Base-by-base conservation (phyloP, 2,113 vertebrate species). In the Cepphus grylle region DNA sequence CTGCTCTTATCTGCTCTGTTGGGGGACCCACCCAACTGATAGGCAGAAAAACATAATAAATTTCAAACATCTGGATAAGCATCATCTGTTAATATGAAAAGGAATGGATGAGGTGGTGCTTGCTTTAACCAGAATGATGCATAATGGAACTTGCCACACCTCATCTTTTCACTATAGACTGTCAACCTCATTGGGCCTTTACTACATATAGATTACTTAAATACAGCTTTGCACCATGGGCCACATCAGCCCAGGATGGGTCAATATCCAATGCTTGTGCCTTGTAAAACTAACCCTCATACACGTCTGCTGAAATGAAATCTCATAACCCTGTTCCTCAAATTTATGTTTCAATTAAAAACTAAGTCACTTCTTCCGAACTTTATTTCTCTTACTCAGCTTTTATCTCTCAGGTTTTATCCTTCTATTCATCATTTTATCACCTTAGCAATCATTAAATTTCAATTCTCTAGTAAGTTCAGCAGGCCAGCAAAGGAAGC, bases 281-380 rank as follows among this genome's bases (percentile, higher is more conserved):
- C 21, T 65, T 47, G 86, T 88, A 83, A 96, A 90, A 86, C 32
- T 66, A 61, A 72, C 3, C 5, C 8, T 23, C 38, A 22, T 80
- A 80, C 8, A 0, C 71, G 17, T 92, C 88, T 83, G n/a, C 91
- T 96, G 71, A 97, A 95, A 97, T 95, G 67, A 97, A 97, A 93
- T 76, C 91, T 95, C 91, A 90, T 96, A 76, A 95, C 94, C 47
- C 73, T 83, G 30, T 91, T 95, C 55, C 70, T 96, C 27, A 97
- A 98, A 98, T 98, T 93, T 96, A 96, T 97, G 93, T 90, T 97
- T 96, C 96, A 96, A 86, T 98, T 98, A 97, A 96, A 94, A 97
- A 53, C 6, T 3, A 78, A 93, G 67, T 89, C 79, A 89, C 61
- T 96, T 97, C 84, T 95, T 83, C 55, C 8, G 5, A 93, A 81